phyloP scores from a whole-genome alignment of 2,888 invertebrate genomes.

The Ectemnius continuus region DNA sequence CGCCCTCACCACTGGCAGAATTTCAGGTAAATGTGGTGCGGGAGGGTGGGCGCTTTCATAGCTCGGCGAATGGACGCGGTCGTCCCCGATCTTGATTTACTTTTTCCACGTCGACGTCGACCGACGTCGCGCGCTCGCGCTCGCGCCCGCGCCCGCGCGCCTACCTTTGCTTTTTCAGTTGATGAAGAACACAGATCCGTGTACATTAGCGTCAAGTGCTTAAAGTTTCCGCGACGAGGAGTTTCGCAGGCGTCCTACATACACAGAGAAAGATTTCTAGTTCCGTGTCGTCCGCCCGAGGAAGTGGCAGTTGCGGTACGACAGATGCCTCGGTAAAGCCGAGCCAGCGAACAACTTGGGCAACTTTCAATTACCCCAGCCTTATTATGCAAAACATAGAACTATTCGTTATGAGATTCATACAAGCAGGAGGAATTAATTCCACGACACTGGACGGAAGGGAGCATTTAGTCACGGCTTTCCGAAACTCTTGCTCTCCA shows the following conservation, averaged over 20 bases:
- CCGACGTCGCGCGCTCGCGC: slow-evolving; percentile 36
- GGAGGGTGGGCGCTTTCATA: too few relatives aligned
- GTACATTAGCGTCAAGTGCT: slow-evolving; percentile 52
- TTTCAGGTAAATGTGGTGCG: slow-evolving; percentile 10
- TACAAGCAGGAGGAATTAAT: slow-evolving; percentile 21
- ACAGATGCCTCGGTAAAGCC: slow-evolving; percentile 44
- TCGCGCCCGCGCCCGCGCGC: too few relatives aligned
- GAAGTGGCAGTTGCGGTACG: slow-evolving; percentile 40
- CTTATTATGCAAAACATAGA: slow-evolving; percentile 28
- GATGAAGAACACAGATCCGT: slow-evolving; percentile 31
- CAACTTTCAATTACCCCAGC: slow-evolving; percentile 50
- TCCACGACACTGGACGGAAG: neutral
- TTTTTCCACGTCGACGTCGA: slow-evolving; percentile 15
- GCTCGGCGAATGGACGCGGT: too few relatives aligned
- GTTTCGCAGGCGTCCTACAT: slow-evolving; percentile 57
- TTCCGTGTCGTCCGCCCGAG: slow-evolving; percentile 22
- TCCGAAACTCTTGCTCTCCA: neutral
- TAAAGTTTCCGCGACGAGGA: slow-evolving; percentile 37
- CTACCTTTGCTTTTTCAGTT: slow-evolving; percentile 43
- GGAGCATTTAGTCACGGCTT: neutral
- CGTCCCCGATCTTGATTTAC: too few relatives aligned
- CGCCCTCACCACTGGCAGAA: slow-evolving; percentile 5
- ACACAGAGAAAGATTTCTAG: slow-evolving; percentile 35
- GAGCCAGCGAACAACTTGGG: slow-evolving; percentile 37
- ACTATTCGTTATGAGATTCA: slow-evolving; percentile 29